phyloP scores from a whole-genome alignment of 2,888 invertebrate species.

The Caenorhabditis zanzibari region DNA sequence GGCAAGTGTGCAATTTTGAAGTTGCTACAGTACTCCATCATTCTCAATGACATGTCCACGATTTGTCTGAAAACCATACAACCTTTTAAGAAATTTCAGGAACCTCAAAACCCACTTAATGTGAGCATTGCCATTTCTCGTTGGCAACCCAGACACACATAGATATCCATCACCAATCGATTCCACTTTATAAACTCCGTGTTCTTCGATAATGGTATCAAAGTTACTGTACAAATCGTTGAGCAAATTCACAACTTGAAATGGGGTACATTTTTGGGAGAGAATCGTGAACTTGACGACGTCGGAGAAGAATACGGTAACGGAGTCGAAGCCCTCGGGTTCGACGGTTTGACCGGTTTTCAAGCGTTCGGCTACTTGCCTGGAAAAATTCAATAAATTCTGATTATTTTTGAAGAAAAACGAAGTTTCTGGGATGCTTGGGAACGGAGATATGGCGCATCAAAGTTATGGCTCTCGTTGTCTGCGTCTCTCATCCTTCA shows the following conservation, averaged over 20 bases:
- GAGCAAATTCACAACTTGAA: slow-evolving; percentile 79
- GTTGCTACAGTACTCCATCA: slow-evolving; percentile 68
- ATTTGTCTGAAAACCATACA: slow-evolving; percentile 67
- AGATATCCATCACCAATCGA: slow-evolving; percentile 82
- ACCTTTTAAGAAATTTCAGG: background rate
- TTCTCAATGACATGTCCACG: slow-evolving; percentile 75
- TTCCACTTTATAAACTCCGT: slow-evolving; percentile 81
- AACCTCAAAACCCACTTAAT: slow-evolving; percentile 28
- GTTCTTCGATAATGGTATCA: slow-evolving; percentile 78
- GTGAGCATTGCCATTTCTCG: slow-evolving; percentile 75
- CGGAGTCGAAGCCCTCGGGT: slow-evolving; percentile 80
- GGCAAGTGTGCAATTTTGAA: slow-evolving; percentile 79
- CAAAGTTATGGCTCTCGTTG: background rate
- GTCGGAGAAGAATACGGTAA: slow-evolving; percentile 82
- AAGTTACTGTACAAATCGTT: slow-evolving; percentile 79
- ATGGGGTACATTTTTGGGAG: slow-evolving; percentile 78
- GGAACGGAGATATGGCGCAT: background rate
- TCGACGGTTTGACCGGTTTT: slow-evolving; percentile 80
- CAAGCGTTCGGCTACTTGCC: slow-evolving; percentile 75
- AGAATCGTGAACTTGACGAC: slow-evolving; percentile 81
- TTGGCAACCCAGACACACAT: slow-evolving; percentile 79
- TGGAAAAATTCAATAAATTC: background rate
- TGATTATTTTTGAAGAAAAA: background rate
- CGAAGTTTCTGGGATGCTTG: background rate
- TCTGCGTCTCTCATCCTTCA: background rate